Percentiles rank a stretch among this genome's conserved stretches.
phyloP scores from a whole-genome alignment of 2,888 invertebrate species.

The Euzophera pinguis region DNA sequence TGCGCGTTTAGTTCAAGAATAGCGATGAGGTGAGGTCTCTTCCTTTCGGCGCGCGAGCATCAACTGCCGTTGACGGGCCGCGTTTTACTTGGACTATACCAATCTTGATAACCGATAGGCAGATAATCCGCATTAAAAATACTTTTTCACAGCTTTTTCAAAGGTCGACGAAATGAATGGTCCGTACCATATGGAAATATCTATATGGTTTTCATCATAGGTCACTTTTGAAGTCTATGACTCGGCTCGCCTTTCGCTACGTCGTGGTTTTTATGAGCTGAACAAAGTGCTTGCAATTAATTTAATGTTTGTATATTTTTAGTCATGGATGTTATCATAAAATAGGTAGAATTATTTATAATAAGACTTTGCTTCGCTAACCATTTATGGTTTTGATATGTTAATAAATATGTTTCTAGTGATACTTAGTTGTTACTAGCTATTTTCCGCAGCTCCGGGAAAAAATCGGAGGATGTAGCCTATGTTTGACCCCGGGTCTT shows the following conservation, averaged over 20 bases:
- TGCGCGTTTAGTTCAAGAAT: slow-evolving; percentile 19
- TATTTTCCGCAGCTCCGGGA: no score
- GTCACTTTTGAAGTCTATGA: slow-evolving; percentile 3
- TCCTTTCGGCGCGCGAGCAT: slow-evolving; percentile 72
- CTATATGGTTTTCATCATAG: slow-evolving; percentile 10
- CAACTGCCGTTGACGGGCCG: slow-evolving; percentile 58
- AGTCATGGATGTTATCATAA: no score
- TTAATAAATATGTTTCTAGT: no score
- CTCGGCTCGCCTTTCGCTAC: slow-evolving; percentile 11
- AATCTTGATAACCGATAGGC: slow-evolving; percentile 68
- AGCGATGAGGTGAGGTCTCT: slow-evolving; percentile 70
- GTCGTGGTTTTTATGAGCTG: slow-evolving; percentile 5
- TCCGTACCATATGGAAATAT: slow-evolving; percentile 2
- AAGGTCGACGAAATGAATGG: slow-evolving; percentile 11
- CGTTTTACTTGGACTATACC: slow-evolving; percentile 5
- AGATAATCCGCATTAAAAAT: slow-evolving; percentile 52
- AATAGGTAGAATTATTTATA: no score
- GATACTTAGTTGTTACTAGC: no score
- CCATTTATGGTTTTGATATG: no score
- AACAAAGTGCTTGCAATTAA: not conserved
- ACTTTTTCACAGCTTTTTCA: slow-evolving; percentile 26
- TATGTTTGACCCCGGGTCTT: no score
- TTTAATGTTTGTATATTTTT: not conserved
- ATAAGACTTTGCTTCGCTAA: no score
- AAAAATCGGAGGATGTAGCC: no score